These are phyloP conservation scores for Limnothrissa miodon DNA, from an alignment of 2,113 vertebrate genomes.

Conservation along the genomic window DNA sequence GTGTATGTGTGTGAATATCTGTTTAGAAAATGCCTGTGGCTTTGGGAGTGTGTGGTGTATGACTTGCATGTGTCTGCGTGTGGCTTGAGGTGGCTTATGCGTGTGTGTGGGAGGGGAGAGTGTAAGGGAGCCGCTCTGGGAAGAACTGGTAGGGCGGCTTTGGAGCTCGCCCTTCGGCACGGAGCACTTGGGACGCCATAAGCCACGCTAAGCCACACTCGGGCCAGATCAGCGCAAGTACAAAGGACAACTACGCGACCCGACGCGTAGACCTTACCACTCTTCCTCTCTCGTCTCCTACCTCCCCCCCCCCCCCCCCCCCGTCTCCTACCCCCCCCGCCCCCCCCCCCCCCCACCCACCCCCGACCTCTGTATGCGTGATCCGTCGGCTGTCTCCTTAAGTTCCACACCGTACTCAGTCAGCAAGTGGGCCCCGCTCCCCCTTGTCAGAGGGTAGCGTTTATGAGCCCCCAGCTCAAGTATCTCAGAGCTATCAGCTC, in stretches of 20 bases:
- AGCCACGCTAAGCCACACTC: neutral
- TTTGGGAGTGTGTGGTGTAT: slow-evolving; percentile 30
- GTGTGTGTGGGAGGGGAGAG: slow-evolving; percentile 18
- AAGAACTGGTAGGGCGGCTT: slow-evolving; percentile 20
- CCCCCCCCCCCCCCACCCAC: slow-evolving; percentile 33
- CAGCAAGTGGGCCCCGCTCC: slow-evolving; percentile 37
- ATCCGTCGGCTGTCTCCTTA: neutral
- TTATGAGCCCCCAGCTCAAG: neutral
- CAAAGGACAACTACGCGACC: slow-evolving; percentile 15
- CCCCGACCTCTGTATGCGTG: slow-evolving; percentile 36
- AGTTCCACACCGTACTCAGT: slow-evolving; percentile 39
- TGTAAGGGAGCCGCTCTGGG: slow-evolving; percentile 35
- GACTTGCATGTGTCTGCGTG: slow-evolving; percentile 16
- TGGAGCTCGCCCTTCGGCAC: neutral
- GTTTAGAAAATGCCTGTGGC: neutral
- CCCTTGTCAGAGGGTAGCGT: slow-evolving; percentile 24
- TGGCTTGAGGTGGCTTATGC: slow-evolving; percentile 13
- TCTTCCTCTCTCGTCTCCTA: neutral
- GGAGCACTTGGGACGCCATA: neutral
- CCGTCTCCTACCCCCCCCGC: slow-evolving; percentile 61
- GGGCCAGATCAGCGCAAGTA: neutral
- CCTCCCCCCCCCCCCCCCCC: slow-evolving; percentile 54
- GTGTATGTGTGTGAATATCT: slow-evolving; percentile 17
- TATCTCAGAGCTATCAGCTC: slow-evolving; percentile 8
- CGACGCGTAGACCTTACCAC: neutral